Evolutionary conservation across 2,797 vertebrate genomes (phyloP).

Genomic region (Crax fasciolata): DNA sequence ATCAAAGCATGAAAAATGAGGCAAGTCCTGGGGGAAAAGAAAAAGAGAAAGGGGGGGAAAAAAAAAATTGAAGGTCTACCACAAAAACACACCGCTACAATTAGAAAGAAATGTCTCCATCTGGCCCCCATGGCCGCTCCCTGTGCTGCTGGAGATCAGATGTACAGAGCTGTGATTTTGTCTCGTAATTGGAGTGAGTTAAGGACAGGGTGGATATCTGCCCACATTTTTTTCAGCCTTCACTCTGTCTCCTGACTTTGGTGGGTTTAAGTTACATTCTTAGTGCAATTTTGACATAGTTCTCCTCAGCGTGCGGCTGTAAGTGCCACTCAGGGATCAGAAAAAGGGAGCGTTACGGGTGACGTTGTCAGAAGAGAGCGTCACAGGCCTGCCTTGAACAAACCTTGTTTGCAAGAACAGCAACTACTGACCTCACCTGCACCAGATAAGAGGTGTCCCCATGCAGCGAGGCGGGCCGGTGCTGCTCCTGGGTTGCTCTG

Average conservation of each 20-base stretch:
- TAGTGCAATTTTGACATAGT: neutral
- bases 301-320: neutral
- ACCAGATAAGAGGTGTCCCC: neutral
- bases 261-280: slow-evolving; percentile 29
- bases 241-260: slow-evolving; percentile 50
- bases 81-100: slow-evolving; percentile 41
- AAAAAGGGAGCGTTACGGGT: neutral
- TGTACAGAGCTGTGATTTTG: slow-evolving; percentile 53
- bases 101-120: slow-evolving; percentile 62
- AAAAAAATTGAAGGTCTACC: neutral
- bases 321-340: neutral
- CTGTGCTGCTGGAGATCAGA: slow-evolving; percentile 57
- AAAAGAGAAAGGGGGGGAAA: neutral
- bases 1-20: neutral
- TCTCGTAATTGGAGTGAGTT: slow-evolving; percentile 53
- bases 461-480: fast-evolving
- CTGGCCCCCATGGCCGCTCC: slow-evolving; percentile 59
- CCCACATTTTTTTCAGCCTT: slow-evolving; percentile 56
- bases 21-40: neutral
- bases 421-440: neutral
- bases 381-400: neutral
- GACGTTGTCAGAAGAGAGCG: neutral
- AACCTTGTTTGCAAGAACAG: fast-evolving
- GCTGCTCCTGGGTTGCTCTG: neutral
- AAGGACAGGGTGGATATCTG: slow-evolving; percentile 62